Conservation (phyloP, 2,888 invertebrate species). For the Dynastes hyllus region DNA sequence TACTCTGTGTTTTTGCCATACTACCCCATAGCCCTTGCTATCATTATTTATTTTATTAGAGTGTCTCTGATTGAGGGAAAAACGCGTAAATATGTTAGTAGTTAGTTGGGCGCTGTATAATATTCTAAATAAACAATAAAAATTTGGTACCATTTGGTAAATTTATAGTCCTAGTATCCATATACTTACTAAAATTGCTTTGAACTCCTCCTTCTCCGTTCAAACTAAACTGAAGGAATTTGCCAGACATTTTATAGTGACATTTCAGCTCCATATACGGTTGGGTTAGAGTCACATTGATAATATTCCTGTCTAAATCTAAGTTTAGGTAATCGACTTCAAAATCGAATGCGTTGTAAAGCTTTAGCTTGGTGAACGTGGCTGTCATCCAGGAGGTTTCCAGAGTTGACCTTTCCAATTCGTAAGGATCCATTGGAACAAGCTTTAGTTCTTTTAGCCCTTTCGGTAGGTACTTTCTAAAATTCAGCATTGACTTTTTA, state of each 20-base stretch:
- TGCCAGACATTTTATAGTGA: conserved; percentile 71
- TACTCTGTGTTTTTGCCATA: no score
- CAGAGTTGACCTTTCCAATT: conserved; percentile 68
- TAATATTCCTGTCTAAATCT: conserved; percentile 66
- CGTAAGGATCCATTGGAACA: conserved; percentile 70
- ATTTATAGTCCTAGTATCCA: not conserved
- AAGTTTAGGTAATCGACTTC: conserved; percentile 62
- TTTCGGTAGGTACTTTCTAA: conserved; percentile 68
- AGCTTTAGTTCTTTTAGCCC: conserved; percentile 70
- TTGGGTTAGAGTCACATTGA: conserved; percentile 67
- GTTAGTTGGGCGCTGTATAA: no score
- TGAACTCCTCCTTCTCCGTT: conserved; percentile 70
- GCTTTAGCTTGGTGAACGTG: conserved; percentile 63
- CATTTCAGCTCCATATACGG: conserved; percentile 57
- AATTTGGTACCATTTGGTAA: not conserved
- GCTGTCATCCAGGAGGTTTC: conserved; percentile 52
- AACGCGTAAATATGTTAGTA: no score
- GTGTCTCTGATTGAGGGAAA: no score
- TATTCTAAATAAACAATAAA: not conserved
- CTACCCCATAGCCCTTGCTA: no score
- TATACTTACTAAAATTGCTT: conserved; percentile 72
- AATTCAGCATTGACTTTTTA: conserved; percentile 66
- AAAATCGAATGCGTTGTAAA: conserved; percentile 72
- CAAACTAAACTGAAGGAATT: conserved; percentile 70
- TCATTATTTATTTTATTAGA: no score